phyloP scores from a whole-genome alignment of 2,888 invertebrate genomes.

The Horisme vitalbata region DNA sequence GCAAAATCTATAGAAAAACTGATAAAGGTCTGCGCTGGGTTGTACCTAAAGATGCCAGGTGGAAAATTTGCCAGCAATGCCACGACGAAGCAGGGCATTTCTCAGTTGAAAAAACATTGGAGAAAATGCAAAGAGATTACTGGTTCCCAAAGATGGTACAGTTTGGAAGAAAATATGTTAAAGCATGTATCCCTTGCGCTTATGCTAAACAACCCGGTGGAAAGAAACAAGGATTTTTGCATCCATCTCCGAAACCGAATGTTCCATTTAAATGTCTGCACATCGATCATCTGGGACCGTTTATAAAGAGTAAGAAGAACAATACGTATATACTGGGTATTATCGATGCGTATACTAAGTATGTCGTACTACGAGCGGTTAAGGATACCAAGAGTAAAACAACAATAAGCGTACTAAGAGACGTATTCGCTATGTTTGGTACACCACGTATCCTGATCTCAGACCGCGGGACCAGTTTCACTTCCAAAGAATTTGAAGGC shows the following conservation, averaged over 20 bases:
- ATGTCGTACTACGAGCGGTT: slow-evolving; percentile 1
- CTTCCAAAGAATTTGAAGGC: neutral
- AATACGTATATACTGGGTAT: slow-evolving; percentile 8
- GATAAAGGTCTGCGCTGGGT: slow-evolving; percentile 4
- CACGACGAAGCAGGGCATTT: slow-evolving; percentile 14
- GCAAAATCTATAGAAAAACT: neutral
- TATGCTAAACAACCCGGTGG: neutral
- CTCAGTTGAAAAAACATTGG: slow-evolving; percentile 7
- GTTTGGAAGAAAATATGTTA: slow-evolving; percentile 39
- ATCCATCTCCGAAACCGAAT: slow-evolving; percentile 8
- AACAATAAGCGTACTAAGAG: slow-evolving; percentile 1
- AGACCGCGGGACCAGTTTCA: slow-evolving; percentile 12
- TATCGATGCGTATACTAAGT: slow-evolving; percentile 15
- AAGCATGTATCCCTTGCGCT: slow-evolving; percentile 10
- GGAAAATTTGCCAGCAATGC: neutral
- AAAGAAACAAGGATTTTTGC: slow-evolving; percentile 2
- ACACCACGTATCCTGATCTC: slow-evolving; percentile 5
- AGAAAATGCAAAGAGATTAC: slow-evolving; percentile 31
- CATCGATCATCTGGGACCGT: slow-evolving; percentile 14
- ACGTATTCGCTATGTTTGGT: slow-evolving; percentile 2
- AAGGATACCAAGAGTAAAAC: slow-evolving; percentile 6
- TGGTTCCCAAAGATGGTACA: slow-evolving; percentile 56
- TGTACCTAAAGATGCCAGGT: slow-evolving; percentile 6
- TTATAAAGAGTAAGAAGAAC: slow-evolving; percentile 3
- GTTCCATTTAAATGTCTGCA: slow-evolving; percentile 5